Percentiles rank a stretch among this genome's conserved stretches.
Evolutionary conservation across 2,797 vertebrate species (phyloP).

Genomic region (Balearica regulorum): DNA sequence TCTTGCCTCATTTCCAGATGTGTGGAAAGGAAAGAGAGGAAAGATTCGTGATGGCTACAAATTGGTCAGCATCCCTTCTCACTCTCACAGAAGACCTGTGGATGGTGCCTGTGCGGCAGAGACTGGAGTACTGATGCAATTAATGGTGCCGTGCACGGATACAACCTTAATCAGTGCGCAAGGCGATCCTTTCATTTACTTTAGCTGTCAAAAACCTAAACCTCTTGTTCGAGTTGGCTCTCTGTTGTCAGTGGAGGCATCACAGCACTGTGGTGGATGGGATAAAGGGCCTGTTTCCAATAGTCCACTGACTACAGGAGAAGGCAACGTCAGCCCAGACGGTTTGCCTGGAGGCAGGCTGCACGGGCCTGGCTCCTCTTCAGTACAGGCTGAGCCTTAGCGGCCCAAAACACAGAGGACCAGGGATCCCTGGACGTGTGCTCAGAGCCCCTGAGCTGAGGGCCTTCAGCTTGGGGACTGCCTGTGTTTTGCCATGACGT

Average conservation of each 20-base stretch:
- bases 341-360: neutral
- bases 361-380: neutral
- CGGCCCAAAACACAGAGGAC: neutral
- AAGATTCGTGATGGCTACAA: neutral
- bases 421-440: neutral
- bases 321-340: rapidly evolving
- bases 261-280: neutral
- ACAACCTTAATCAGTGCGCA: neutral
- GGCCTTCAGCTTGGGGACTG: neutral
- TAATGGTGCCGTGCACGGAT: neutral
- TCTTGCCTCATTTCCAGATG: neutral
- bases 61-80: neutral
- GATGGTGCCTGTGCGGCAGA: neutral
- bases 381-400: neutral
- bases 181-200: neutral
- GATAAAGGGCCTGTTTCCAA: neutral
- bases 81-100: neutral
- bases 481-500: neutral
- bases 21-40: neutral
- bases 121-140: neutral
- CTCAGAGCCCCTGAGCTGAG: neutral
- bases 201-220: neutral
- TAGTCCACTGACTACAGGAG: neutral
- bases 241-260: neutral
- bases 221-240: neutral